Base-by-base conservation (phyloP, 2,888 invertebrate genomes). In the Drosophila longiperda region DNA sequence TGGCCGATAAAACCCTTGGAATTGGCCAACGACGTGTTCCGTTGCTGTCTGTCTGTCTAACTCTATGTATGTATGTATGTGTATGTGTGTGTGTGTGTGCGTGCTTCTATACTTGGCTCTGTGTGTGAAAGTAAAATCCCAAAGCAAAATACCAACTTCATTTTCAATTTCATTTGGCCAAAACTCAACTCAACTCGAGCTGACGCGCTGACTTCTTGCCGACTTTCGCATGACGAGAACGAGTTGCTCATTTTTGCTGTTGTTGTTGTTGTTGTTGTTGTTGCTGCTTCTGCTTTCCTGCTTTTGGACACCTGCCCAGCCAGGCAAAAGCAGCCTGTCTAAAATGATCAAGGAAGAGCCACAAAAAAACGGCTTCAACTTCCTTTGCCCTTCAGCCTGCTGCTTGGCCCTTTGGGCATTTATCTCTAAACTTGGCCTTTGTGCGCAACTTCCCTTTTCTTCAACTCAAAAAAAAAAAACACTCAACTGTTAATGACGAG, bases 171-270 rank as follows among this genome's bases (percentile, higher is more conserved):
- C 86, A 77, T 87, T 81, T 63, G 67, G 34, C 50, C 66, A 69
- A 70, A 81, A n/a, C n/a, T n/a, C n/a, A n/a, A n/a, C 55, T 36
- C 54, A 58, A 63, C 40, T 64, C 50, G 17, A 54, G 57, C 50
- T 75, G 63, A 45, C 50, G 17, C 54, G 57, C 48, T 75, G 60
- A 45, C 74, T 78, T 55, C 62, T 42, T 32, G 71, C 82, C 79
- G 80, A 81, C 81, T 86, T 88, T 85, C 81, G 83, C 83, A 83
- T 80, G 81, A 65, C 66, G 73, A 85, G 84, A 85, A 85, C 86
- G 52, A 81, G 85, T 89, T 62, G 70, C 45, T 66, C 26, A 48
- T 54, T 15, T 15, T 45, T 54, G 29, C 58, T 62, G 32, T 49
- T 34, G 29, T 40, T 40, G 2, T 42, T 57, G 58, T 58, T 65